Evolutionary conservation across 2,888 invertebrate genomes (phyloP), one percentile per base, ranked within the genome.

Genomic region (Lamellibrachia columna): DNA sequence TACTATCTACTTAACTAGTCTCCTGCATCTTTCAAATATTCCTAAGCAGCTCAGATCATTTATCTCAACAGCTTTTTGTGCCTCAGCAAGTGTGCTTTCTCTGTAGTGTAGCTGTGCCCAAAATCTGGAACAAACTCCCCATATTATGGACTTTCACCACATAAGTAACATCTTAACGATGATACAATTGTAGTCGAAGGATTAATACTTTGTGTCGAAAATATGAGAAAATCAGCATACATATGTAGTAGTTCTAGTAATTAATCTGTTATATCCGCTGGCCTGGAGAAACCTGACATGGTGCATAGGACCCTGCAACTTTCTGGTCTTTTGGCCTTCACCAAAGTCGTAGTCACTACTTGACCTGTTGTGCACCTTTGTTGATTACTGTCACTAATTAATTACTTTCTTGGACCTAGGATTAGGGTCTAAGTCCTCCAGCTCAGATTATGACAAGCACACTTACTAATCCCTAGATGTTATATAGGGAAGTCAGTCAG

Each of bases 391-490:
- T 75, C 22, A 75, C 75, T 75, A 75, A 75, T 75, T 15, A 75
- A 75, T 75, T 75, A 75, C 75, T 75, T 75, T 75, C 75, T 75
- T 4, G 75, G 75, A n/a, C 75, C 75, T 75, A n/a, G 22, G 22
- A 15, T n/a, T 75, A 75, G n/a, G 1, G 15, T n/a, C 22, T 6
- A 22, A 75, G 4, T 75, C 15, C 22, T 11, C 4, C 3, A 22
- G n/a, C 22, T 75, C 22, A 75, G 75, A 75, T 75, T 75, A 75
- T 22, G 15, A 75, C 22, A 75, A 75, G 22, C 75, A 75, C 22
- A 75, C 75, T 75, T 75, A n/a, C 75, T 75, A 75, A 75, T 75
- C 75, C 75, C 75, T n/a, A 75, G n/a, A 75, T 75, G 75, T 75
- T 11, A 75, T 22, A 75, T 75, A n/a, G 15, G 22, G 22, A 75